Percentiles rank a stretch among this genome's conserved stretches.
These are phyloP conservation scores for Scaptomyza cyrtandrae DNA, from an alignment of 2,888 invertebrate genomes.

Conservation along the genomic window DNA sequence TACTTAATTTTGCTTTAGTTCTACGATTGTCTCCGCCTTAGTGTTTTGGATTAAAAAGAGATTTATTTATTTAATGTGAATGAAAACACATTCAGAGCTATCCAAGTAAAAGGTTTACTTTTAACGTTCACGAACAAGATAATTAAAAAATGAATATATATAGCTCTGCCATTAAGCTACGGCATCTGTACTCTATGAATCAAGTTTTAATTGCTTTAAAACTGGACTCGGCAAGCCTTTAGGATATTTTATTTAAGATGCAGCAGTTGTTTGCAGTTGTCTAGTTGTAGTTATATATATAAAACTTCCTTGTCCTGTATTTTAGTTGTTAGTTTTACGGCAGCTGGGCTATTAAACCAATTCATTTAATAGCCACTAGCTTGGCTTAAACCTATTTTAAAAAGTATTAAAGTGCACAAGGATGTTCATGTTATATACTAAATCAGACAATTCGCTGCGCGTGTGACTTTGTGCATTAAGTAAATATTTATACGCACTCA, in stretches of 20 bases:
- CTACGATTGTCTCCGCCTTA: background rate
- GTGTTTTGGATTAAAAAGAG: slow-evolving; percentile 1
- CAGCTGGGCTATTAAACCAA: background rate
- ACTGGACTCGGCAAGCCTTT: background rate
- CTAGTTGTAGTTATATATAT: background rate
- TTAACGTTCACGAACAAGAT: slow-evolving; percentile 1
- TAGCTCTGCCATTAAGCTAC: too few species aligned
- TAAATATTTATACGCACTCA: slow-evolving; percentile 41
- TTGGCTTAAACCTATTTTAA: background rate
- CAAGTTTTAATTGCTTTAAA: slow-evolving; percentile 1
- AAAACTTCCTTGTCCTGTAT: background rate
- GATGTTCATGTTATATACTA: background rate
- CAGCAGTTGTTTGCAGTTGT: background rate
- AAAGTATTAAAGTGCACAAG: background rate
- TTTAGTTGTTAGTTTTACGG: background rate
- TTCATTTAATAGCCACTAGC: background rate
- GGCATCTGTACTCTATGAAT: background rate
- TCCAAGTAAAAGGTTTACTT: background rate
- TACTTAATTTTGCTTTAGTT: slow-evolving; percentile 31
- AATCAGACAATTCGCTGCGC: background rate
- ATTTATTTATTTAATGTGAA: slow-evolving; percentile 28
- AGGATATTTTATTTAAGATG: background rate
- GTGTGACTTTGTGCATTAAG: slow-evolving; percentile 11
- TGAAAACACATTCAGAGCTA: background rate
- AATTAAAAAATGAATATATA: background rate